Evolutionary conservation across 1,140 invertebrate species (phyloP).

Genomic region (Drosophila arawakana): DNA sequence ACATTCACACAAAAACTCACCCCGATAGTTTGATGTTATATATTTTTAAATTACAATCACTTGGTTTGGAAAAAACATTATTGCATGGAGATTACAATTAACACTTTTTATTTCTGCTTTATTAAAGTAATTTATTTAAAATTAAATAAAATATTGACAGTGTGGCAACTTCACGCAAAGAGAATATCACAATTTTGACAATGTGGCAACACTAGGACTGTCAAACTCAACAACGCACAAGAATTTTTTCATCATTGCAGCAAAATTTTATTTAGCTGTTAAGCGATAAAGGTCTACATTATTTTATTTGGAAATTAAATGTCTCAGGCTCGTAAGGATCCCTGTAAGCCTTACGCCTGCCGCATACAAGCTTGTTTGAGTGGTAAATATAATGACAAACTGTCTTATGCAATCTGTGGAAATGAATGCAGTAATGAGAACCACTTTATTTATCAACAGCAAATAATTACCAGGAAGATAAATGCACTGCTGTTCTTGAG

Average conservation of each 20-base stretch:
- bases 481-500: slow-evolving; percentile 87
- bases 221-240: slow-evolving; percentile 12
- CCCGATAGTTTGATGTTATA: not conserved
- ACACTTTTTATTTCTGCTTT: not conserved
- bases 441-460: slow-evolving; percentile 85
- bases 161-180: not conserved
- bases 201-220: slow-evolving; percentile 26
- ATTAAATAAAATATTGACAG: not conserved
- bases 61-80: no score
- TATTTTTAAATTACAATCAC: not conserved
- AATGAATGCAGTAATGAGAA: slow-evolving; percentile 7
- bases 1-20: slow-evolving; percentile 10
- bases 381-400: slow-evolving; percentile 85
- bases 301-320: slow-evolving; percentile 48
- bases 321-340: slow-evolving; percentile 86
- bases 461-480: slow-evolving; percentile 88
- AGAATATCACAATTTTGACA: not conserved
- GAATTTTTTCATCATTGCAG: not conserved
- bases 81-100: no score
- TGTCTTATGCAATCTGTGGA: slow-evolving; percentile 12
- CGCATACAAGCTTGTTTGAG: slow-evolving; percentile 90
- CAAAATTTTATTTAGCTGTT: not conserved
- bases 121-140: not conserved
- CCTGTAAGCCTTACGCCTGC: slow-evolving; percentile 91
- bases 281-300: not conserved